Base-by-base conservation (phyloP, 2,888 invertebrate genomes). In the Pandemis heparana region DNA sequence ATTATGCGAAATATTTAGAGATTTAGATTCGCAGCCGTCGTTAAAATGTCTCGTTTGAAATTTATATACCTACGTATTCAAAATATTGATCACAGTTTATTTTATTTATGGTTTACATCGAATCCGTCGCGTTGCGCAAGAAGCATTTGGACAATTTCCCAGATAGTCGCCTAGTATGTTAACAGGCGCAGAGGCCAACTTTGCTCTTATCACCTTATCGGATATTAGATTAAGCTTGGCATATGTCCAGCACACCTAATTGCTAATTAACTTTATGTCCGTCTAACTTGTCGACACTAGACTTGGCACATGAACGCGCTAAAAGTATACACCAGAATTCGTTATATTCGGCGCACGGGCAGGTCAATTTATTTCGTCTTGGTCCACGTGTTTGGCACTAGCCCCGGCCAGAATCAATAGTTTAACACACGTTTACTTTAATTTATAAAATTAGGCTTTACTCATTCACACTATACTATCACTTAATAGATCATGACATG, bases 101-200 rank as follows among this genome's bases (percentile, higher is more conserved):
- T 9, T 53, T 16, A 16, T 9, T 16, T 16, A 51, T 51, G 9
- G 8, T 16, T 16, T 8, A 53, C 7, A 53, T 53, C 51, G 3
- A 53, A 16, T 16, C 51, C 3, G 16, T 8, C 7, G 23, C 9
- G n/a, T n/a, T 23, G 41, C 67, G 14, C 39, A 60, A 69, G 56
- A 61, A 64, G 53, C 8, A 70, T 70, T 74, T 74, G 74, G 65
- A 65, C 38, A 60, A 32, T 48, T 51, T 70, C 74, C 74, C 70
- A 73, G 60, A 53, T 38, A n/a, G 12, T 38, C 69, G 23, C 38
- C 23, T 32, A 38, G 18, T 46, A 10, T 56, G 64, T 65, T 65
- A 74, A 65, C 73, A 73, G 18, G 46, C 16, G 38, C 2, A n/a
- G 18, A 18, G 59, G 60, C 63, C 68, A 73, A 39, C 16, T 69